Base-by-base conservation (phyloP, 2,888 invertebrate genomes). In the Dryadula phaetusa region DNA sequence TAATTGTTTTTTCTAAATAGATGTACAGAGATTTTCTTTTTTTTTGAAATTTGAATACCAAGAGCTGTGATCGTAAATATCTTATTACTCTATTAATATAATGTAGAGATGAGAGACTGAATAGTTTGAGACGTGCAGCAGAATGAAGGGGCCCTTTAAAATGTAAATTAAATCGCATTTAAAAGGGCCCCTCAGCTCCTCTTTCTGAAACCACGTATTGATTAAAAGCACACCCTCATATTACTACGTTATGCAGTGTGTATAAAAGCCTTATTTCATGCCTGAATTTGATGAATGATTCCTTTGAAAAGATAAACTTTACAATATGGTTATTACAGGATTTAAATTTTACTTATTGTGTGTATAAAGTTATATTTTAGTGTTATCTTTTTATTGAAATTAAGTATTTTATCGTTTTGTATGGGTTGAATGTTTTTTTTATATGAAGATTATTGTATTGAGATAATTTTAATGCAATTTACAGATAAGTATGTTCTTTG, bases 361-460 rank as follows among this genome's bases (percentile, higher is more conserved):
- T 54, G 37, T 62, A 64, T 64, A 53, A 63, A 67, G 62, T 64
- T 62, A 44, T 63, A 63, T 62, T 62, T 67, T 65, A 62, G 37
- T 18, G 58, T 64, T 60, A 44, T 64, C 63, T 62, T 70, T 70
- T 67, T 67, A 67, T 66, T 70, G 69, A 70, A 64, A 66, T 64
- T 56, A 65, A 49, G 40, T 62, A 66, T 60, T 63, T 54, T 62
- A 44, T 47, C n/a, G 42, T 42, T 42, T 58, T 47, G 40, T 37
- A 40, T 32, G 5, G n/a, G 49, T 10, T 60, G 32, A 49, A 58
- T 58, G 56, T 47, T 63, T 42, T 28, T 42, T 28, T 1, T 25
- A 10, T 25, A 44, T 28, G 18, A 44, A 60, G 60, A 60, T 44
- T 60, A n/a, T 44, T 18, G 25, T 28, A 28, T 44, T 44, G 5